Conservation (phyloP, 2,888 invertebrate species). For the Sphecodes monilicornis region DNA sequence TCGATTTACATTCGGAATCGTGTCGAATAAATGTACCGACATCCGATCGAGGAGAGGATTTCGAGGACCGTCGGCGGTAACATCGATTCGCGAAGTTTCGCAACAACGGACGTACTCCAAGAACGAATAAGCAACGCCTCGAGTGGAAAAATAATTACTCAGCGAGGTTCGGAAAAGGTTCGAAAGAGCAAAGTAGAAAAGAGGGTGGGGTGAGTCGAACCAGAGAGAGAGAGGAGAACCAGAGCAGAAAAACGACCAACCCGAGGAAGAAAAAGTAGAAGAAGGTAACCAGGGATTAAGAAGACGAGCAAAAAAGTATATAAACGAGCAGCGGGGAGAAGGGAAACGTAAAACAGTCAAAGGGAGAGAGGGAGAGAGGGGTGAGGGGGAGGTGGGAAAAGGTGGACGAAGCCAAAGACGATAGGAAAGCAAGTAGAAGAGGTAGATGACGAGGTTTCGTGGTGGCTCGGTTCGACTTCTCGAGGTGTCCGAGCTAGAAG, state of each 20-base stretch:
- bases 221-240: neutral
- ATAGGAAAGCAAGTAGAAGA: conserved; percentile 46
- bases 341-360: conserved; percentile 3
- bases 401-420: conserved; percentile 16
- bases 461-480: conserved; percentile 57
- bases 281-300: neutral
- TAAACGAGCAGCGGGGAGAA: neutral
- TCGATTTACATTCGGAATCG: neutral
- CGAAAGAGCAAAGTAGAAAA: conserved; percentile 1
- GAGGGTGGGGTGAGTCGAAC: neutral
- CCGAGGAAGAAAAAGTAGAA: neutral
- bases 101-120: neutral
- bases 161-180: neutral
- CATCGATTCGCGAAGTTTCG: neutral
- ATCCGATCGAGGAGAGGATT: no score
- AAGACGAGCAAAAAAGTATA: neutral
- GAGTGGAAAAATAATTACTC: conserved; percentile 16
- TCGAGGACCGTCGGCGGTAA: no score
- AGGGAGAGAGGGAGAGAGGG: neutral
- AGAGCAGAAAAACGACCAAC: conserved; percentile 2
- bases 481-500: conserved; percentile 52
- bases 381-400: neutral
- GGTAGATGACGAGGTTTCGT: conserved; percentile 64
- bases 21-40: neutral
- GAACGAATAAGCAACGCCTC: neutral